Percentiles rank a stretch among this genome's conserved stretches.
Conservation (phyloP, 1,140 invertebrate genomes). For the Drosophila mojavensis region DNA sequence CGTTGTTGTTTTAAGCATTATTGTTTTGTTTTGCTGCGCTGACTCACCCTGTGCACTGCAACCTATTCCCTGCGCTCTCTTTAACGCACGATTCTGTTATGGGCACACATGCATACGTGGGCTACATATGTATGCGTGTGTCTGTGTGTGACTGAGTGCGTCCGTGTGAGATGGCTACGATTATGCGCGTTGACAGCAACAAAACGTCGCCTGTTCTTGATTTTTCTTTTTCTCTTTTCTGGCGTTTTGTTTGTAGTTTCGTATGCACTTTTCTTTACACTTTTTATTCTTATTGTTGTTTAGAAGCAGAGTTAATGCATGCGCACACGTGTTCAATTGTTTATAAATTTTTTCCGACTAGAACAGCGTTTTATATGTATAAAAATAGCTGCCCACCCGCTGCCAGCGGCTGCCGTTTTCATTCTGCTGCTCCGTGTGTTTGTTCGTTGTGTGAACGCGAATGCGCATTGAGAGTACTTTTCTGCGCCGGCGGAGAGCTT, state of each 20-base stretch:
- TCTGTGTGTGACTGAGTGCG: conserved; percentile 17
- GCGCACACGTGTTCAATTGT: conserved; percentile 36
- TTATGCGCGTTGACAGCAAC: conserved; percentile 74
- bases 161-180: conserved; percentile 70
- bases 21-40: conserved; percentile 46
- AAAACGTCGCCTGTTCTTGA: conserved; percentile 60
- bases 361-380: conserved; percentile 36
- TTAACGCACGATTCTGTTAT: conserved; percentile 29
- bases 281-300: conserved; percentile 24
- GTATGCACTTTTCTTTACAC: conserved; percentile 22
- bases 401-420: conserved; percentile 51
- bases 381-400: conserved; percentile 71
- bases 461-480: conserved; percentile 68
- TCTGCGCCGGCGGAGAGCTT: conserved; percentile 61
- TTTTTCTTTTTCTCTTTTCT: conserved; percentile 41
- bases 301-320: conserved; percentile 7
- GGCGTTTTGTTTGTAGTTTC: conserved; percentile 4
- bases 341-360: conserved; percentile 51
- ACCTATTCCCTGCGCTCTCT: conserved; percentile 26
- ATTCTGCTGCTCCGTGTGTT: conserved; percentile 34
- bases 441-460: conserved; percentile 48
- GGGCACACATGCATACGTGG: conserved; percentile 10
- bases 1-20: conserved; percentile 31
- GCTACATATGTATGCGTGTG: neutral
- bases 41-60: conserved; percentile 47